phyloP scores from a whole-genome alignment of 2,888 invertebrate species.

The Choristoneura rosaceana region DNA sequence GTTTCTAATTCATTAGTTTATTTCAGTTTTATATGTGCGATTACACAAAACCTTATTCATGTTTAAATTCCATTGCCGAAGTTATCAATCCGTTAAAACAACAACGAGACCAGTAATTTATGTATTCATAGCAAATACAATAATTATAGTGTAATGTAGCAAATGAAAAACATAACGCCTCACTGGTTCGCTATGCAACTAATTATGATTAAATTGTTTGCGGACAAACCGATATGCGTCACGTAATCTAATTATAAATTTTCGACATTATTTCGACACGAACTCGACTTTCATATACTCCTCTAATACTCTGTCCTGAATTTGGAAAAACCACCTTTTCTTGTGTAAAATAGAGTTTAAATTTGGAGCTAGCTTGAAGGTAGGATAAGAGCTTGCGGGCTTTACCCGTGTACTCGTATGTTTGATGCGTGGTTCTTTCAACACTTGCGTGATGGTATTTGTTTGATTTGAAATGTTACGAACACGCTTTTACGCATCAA shows the following conservation, averaged over 20 bases:
- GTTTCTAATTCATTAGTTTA: no score
- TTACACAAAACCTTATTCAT: no score
- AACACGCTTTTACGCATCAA: constrained; percentile 21
- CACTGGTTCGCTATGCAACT: not conserved
- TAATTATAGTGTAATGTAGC: not conserved
- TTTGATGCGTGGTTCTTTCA: constrained; percentile 16
- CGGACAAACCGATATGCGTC: constrained; percentile 7
- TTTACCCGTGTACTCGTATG: not conserved
- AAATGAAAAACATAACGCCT: not conserved
- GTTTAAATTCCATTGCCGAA: no score
- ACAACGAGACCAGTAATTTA: not conserved
- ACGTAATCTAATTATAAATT: constrained; percentile 9
- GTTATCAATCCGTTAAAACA: not conserved
- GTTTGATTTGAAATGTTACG: not conserved
- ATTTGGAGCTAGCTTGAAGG: not conserved
- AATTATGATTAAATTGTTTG: constrained; percentile 13
- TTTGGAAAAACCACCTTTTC: not conserved
- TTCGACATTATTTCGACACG: constrained; percentile 2
- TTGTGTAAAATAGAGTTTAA: not conserved
- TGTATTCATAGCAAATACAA: not conserved
- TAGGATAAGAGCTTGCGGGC: not conserved
- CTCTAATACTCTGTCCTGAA: not conserved
- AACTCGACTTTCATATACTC: not conserved
- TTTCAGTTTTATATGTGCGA: no score
- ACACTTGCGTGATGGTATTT: constrained; percentile 20